phyloP scores from a whole-genome alignment of 2,888 invertebrate species.

The Campoletis raptor region DNA sequence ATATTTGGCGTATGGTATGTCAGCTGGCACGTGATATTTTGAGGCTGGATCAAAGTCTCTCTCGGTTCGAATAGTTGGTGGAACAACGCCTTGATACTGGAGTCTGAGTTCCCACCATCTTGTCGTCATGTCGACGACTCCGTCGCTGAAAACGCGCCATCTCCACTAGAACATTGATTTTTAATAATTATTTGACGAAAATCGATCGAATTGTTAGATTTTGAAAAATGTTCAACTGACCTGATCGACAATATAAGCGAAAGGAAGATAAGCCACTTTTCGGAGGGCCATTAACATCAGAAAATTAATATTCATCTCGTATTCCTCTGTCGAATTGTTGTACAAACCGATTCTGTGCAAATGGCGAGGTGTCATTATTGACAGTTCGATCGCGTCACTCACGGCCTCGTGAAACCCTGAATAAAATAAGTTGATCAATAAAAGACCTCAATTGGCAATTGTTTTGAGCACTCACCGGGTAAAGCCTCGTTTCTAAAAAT shows the following conservation, averaged over 20 bases:
- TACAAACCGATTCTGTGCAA: slow-evolving; percentile 90
- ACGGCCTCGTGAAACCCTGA: slow-evolving; percentile 94
- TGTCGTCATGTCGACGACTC: slow-evolving; percentile 90
- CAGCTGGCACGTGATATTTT: slow-evolving; percentile 93
- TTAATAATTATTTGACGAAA: not conserved
- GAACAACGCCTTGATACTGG: slow-evolving; percentile 90
- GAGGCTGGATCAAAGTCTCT: slow-evolving; percentile 93
- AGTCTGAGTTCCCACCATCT: slow-evolving; percentile 92
- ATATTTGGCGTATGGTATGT: slow-evolving; percentile 88
- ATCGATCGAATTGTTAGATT: slow-evolving; percentile 84
- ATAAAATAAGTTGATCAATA: not conserved
- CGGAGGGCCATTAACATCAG: slow-evolving; percentile 92
- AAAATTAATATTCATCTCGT: slow-evolving; percentile 91
- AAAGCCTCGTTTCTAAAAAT: slow-evolving; percentile 93
- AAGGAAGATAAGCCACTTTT: slow-evolving; percentile 92
- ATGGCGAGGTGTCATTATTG: slow-evolving; percentile 92
- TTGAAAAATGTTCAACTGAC: slow-evolving; percentile 83
- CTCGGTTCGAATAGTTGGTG: slow-evolving; percentile 89
- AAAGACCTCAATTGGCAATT: not conserved
- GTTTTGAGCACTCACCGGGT: slow-evolving; percentile 87
- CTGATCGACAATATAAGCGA: slow-evolving; percentile 92
- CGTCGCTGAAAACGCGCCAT: slow-evolving; percentile 92
- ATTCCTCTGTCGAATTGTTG: slow-evolving; percentile 88
- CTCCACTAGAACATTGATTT: slow-evolving; percentile 88
- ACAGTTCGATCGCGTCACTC: slow-evolving; percentile 92